Evolutionary conservation across 2,797 vertebrate genomes (phyloP).

Genomic region (Neosilurus hyrtlii): DNA sequence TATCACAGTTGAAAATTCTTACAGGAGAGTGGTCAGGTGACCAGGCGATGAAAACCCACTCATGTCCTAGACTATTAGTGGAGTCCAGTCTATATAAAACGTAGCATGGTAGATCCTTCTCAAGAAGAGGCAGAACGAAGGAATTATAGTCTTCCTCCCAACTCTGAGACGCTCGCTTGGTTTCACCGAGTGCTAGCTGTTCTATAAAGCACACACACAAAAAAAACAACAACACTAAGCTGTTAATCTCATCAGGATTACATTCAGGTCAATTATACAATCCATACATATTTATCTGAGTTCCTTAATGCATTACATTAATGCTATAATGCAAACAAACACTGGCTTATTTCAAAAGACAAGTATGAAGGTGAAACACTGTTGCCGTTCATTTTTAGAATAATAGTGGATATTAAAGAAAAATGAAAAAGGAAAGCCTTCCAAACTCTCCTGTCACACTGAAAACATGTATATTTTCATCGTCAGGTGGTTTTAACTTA

Average conservation of each 20-base stretch:
- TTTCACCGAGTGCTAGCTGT: slow-evolving; percentile 82
- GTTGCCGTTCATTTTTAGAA: neutral
- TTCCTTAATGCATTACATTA: neutral
- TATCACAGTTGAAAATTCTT: slow-evolving; percentile 12
- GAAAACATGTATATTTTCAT: no score
- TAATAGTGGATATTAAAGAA: neutral
- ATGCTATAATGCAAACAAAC: neutral
- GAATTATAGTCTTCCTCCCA: slow-evolving; percentile 95
- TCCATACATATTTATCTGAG: neutral
- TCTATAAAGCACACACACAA: slow-evolving; percentile 73
- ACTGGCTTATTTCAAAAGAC: neutral
- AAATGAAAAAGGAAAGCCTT: no score
- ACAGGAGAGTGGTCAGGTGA: slow-evolving; percentile 88
- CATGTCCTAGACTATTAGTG: slow-evolving; percentile 91
- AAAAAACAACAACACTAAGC: neutral
- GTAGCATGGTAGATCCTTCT: slow-evolving; percentile 88
- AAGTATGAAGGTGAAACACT: neutral
- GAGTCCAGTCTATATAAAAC: slow-evolving; percentile 93
- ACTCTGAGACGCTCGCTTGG: slow-evolving; percentile 73
- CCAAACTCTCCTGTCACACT: no score
- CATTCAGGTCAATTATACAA: neutral
- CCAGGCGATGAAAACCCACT: slow-evolving; percentile 97
- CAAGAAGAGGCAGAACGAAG: slow-evolving; percentile 84
- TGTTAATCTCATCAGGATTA: neutral
- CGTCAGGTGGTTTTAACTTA: no score